These are phyloP conservation scores for Palythoa grandiflora DNA, from an alignment of 92 coral and sea anemone genomes.

Conservation along the genomic window DNA sequence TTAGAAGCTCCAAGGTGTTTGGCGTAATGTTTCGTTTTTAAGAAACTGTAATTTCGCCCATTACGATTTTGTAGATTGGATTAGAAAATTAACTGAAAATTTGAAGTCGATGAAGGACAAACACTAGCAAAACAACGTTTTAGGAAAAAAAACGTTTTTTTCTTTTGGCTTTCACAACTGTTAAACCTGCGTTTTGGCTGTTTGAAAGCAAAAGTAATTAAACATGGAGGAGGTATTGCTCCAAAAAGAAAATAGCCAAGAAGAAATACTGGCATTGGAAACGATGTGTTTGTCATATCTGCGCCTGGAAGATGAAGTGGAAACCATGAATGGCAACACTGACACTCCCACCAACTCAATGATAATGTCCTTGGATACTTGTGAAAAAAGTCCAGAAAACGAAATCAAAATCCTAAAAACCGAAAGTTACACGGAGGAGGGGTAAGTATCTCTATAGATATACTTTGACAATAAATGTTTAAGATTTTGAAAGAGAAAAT, in stretches of 20 bases:
- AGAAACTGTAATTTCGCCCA: no score
- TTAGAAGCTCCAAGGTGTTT: background rate
- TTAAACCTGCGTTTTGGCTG: no score
- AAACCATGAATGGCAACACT: background rate
- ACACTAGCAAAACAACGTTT: background rate
- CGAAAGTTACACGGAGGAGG: conserved; percentile 18
- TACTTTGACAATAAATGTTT: background rate
- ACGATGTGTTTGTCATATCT: conserved; percentile 1
- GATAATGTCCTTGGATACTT: background rate
- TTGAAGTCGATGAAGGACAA: conserved; percentile 6
- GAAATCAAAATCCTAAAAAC: background rate
- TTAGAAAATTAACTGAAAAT: background rate
- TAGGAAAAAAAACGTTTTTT: background rate
- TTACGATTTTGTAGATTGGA: no score
- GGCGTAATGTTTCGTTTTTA: no score
- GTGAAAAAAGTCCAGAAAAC: background rate
- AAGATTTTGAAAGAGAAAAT: background rate
- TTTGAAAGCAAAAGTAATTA: background rate
- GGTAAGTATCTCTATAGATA: conserved; percentile 8
- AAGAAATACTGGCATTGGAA: background rate
- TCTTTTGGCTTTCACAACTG: background rate
- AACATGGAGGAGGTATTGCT: conserved; percentile 21
- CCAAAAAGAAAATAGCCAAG: conserved; percentile 11
- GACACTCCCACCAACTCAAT: conserved; percentile 11
- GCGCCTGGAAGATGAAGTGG: conserved; percentile 8